Evolutionary conservation across 2,888 invertebrate genomes (phyloP), one percentile per base, ranked within the genome.

Genomic region (Rhaphigaster nebulosa): DNA sequence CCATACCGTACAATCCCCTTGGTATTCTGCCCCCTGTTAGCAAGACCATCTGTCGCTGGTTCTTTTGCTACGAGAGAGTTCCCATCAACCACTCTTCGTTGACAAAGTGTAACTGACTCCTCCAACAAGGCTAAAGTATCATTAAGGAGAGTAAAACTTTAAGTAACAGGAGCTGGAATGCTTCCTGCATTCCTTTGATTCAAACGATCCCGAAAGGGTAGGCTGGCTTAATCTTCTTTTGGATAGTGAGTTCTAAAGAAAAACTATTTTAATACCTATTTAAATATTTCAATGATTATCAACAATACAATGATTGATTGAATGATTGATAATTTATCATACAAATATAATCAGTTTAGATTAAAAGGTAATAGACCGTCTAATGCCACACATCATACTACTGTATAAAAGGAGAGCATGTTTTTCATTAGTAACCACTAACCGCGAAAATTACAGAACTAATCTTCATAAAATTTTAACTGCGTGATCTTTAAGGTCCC

Each of bases 31-130:
- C 18, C n/a, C 29, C 29, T 76, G 38, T 23, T 20, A 20, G 38
- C 38, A 20, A 15, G 34, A 20, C 70, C 70, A 76, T 76, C 70
- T 76, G 70, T 76, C 70, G 70, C 38, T 23, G 23, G 34, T 76
- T 76, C 70, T 34, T 76, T 38, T 8, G 20, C 8, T 38, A 8
- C 18, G 34, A 38, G 34, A 1, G 70, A 6, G 6, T 38, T 38
- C 20, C 38, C 70, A 38, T 76, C 38, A 29, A 29, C 65, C 29
- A 65, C 65, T 65, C 65, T 65, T 10, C 65, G 6, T 76, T 38
- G 70, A 76, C 70, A 76, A 38, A 76, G 70, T 76, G 70, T 76
- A 76, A 76, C 70, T 76, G 34, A 76, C 70, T 76, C 70, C 70
- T 38, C 34, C 12, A 23, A 18, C 70, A 23, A 76, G 34, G 38